A percentile compares a stretch with the other conserved stretches of the same genome.
Evolutionary conservation across 1,140 invertebrate genomes (phyloP).

Genomic region (Polypedilum vanderplanki): DNA sequence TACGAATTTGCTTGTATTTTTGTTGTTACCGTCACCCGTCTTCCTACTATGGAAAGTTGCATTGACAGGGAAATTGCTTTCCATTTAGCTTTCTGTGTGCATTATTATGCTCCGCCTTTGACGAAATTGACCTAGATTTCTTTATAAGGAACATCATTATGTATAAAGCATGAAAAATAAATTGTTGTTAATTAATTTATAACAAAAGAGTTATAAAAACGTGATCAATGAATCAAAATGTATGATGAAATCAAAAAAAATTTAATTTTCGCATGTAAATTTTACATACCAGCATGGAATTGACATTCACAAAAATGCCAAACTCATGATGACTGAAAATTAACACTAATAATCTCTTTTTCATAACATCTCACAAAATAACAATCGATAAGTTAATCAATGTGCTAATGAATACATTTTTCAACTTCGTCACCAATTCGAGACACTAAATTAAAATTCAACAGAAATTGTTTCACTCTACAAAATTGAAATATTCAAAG

Average conservation of each 20-base stretch:
- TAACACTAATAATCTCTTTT: not conserved
- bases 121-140: not conserved
- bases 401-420: not conserved
- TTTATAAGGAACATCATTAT: not conserved
- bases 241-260: not conserved
- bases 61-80: conserved; percentile 20
- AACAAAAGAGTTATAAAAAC: not conserved
- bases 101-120: not conserved
- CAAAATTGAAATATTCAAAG: not conserved
- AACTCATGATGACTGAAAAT: too few relatives aligned
- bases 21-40: too few relatives aligned
- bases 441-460: not conserved
- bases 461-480: not conserved
- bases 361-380: not conserved
- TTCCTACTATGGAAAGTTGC: not conserved
- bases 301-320: not conserved
- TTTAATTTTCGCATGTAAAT: not conserved
- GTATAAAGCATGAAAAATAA: not conserved
- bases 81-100: not conserved
- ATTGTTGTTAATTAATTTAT: conserved; percentile 22
- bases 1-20: too few relatives aligned
- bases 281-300: not conserved
- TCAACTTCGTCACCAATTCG: not conserved
- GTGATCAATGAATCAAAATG: not conserved
- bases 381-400: not conserved